These are phyloP conservation scores for Caligus rogercresseyi DNA, from an alignment of 1,140 invertebrate species.

Conservation along the genomic window DNA sequence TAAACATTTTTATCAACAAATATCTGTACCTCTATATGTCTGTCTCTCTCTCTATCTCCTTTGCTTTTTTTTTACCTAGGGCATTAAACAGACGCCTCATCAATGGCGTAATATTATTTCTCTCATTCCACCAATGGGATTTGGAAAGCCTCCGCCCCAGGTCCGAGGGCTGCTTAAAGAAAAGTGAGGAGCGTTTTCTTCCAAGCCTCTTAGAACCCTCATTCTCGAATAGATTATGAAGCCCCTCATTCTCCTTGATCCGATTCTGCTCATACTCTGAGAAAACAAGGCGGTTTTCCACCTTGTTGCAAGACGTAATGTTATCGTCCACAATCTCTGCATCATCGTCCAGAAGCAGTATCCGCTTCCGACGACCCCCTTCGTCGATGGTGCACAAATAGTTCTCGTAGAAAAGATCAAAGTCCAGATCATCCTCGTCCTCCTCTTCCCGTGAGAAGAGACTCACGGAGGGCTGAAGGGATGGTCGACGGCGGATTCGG, in stretches of 20 bases:
- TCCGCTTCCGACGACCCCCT: background rate
- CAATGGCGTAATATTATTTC: background rate
- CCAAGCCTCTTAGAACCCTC: background rate
- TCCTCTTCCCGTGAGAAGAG: constrained; percentile 1
- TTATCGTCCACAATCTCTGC: constrained; percentile 13
- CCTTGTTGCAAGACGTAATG: constrained; percentile 23
- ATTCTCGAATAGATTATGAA: background rate
- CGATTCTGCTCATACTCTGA: constrained; percentile 23
- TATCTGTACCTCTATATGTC: too few species aligned
- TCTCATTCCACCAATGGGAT: background rate
- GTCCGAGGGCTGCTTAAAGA: background rate
- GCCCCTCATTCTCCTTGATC: constrained; percentile 26
- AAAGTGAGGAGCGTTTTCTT: background rate
- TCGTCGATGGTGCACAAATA: background rate
- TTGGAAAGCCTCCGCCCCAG: background rate
- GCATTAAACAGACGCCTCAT: background rate
- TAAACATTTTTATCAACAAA: too few species aligned
- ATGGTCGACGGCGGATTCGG: background rate
- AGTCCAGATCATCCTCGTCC: constrained; percentile 13
- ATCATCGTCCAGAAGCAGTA: background rate
- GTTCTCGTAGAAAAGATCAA: constrained; percentile 7
- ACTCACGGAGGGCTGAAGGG: background rate
- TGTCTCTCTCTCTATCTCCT: background rate
- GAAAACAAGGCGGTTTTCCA: constrained; percentile 22
- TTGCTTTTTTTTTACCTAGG: background rate